A percentile compares a stretch with the other conserved stretches of the same genome.
These are phyloP conservation scores for Cecropterus lyciades DNA, from an alignment of 1,140 invertebrate genomes.

Conservation along the genomic window DNA sequence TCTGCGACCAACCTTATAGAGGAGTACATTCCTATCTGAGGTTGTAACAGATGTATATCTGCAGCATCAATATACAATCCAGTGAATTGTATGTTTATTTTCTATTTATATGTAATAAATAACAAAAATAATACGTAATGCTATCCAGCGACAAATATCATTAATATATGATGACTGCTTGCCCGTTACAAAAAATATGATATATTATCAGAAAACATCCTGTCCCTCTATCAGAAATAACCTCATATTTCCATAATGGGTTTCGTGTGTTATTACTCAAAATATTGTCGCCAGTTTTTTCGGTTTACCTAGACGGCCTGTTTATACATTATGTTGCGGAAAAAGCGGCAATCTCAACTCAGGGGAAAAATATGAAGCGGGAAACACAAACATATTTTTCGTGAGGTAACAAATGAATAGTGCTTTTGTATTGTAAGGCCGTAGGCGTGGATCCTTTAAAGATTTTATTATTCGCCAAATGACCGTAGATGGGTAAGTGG, in stretches of 20 bases:
- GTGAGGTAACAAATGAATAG: constrained; percentile 29
- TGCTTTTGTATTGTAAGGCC: constrained; percentile 39
- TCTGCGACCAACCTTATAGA: too few relatives aligned
- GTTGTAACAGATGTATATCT: too few relatives aligned
- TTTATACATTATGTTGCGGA: constrained; percentile 28
- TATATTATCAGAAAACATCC: neutral
- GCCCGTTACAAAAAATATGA: neutral
- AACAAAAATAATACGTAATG: too few relatives aligned
- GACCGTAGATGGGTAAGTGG: constrained; percentile 45
- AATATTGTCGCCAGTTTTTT: constrained; percentile 27
- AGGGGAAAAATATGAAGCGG: constrained; percentile 23
- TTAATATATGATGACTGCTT: neutral
- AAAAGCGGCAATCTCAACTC: constrained; percentile 23
- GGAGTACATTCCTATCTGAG: too few relatives aligned
- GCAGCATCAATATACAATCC: too few relatives aligned
- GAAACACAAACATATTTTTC: constrained; percentile 32
- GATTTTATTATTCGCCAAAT: constrained; percentile 45
- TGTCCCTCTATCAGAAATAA: neutral
- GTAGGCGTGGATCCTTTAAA: constrained; percentile 37
- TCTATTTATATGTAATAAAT: too few relatives aligned
- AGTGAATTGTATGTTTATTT: too few relatives aligned
- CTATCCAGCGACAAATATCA: neutral
- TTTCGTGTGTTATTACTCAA: constrained; percentile 22
- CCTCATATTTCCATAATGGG: neutral
- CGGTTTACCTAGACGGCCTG: constrained; percentile 11